These are phyloP conservation scores for Apamea anceps DNA, from an alignment of 2,888 invertebrate genomes.

Conservation along the genomic window DNA sequence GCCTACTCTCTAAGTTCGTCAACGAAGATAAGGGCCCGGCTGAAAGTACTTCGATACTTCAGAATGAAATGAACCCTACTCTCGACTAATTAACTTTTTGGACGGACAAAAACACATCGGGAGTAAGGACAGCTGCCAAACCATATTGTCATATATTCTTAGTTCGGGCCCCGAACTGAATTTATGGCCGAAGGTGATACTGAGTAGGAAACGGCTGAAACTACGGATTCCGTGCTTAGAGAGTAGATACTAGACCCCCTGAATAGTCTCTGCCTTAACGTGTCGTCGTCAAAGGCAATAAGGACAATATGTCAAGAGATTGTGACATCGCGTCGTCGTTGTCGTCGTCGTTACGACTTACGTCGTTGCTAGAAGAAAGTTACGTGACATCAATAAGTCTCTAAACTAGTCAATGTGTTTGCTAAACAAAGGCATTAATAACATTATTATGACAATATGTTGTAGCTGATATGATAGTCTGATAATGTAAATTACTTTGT, in stretches of 20 bases:
- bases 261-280: not conserved
- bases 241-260: not conserved
- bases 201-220: not conserved
- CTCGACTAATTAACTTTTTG: not conserved
- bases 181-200: not conserved
- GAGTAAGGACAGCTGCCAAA: not conserved
- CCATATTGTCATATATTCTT: not conserved
- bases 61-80: not conserved
- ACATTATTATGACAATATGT: constrained; percentile 12
- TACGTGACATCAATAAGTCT: constrained; percentile 8
- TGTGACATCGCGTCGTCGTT: no score
- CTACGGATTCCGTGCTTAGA: not conserved
- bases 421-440: not conserved
- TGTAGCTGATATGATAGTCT: constrained; percentile 4
- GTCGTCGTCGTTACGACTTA: not conserved
- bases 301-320: not conserved
- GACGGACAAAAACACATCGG: not conserved
- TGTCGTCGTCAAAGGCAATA: not conserved
- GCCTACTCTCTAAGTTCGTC: not conserved
- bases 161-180: not conserved
- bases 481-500: constrained; percentile 2
- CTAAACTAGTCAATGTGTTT: not conserved
- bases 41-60: not conserved
- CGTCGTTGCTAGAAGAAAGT: not conserved
- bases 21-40: not conserved